Evolutionary conservation across 2,113 vertebrate genomes (phyloP).

Genomic region (Bucco capensis): DNA sequence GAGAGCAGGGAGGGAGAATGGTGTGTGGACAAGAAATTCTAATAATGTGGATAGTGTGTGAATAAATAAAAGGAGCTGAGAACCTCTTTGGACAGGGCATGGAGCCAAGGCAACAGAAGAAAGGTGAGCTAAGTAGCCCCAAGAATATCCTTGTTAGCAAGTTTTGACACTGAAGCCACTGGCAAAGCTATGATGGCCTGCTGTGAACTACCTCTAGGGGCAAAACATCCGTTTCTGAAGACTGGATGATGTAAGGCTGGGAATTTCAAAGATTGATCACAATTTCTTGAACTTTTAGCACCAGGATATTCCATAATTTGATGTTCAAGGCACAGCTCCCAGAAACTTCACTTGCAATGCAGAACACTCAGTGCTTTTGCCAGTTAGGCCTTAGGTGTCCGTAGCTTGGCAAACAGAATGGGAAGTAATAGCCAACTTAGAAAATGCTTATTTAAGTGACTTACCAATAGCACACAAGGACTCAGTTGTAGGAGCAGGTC

Average conservation of each 20-base stretch:
- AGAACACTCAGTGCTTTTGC: neutral
- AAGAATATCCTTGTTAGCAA: neutral
- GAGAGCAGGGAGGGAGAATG: neutral
- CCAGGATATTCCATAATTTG: neutral
- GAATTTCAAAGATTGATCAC: neutral
- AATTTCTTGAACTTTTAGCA: neutral
- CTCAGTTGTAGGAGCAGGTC: neutral
- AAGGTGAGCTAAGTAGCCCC: neutral
- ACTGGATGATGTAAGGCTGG: neutral
- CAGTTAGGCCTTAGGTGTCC: slow-evolving; percentile 25
- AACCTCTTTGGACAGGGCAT: neutral
- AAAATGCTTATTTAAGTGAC: slow-evolving; percentile 37
- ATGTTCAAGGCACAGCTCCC: slow-evolving; percentile 11
- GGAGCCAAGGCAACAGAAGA: neutral
- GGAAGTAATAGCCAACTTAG: slow-evolving; percentile 13
- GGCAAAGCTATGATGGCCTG: neutral
- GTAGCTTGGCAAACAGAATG: neutral
- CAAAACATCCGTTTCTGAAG: neutral
- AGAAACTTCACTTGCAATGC: neutral
- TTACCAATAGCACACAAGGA: slow-evolving; percentile 41
- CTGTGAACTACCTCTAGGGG: neutral
- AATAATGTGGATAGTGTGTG: neutral
- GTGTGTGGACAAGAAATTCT: neutral
- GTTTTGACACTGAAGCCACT: neutral
- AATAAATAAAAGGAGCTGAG: neutral